Percentiles rank a stretch among this genome's conserved stretches.
These are phyloP conservation scores for Pogona vitticeps DNA, from an alignment of 2,113 vertebrate genomes.

Conservation along the genomic window DNA sequence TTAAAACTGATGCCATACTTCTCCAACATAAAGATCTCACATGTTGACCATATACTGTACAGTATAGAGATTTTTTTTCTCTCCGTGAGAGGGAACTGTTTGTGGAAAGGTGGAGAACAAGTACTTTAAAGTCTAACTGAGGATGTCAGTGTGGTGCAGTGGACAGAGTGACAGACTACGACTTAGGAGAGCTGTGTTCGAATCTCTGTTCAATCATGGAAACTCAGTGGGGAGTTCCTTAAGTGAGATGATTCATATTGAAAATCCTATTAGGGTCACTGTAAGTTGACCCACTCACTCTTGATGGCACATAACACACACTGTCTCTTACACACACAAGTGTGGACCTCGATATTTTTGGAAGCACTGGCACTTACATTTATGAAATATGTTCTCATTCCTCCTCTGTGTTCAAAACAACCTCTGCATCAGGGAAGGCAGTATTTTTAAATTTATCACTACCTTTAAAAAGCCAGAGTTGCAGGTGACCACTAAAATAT, in stretches of 20 bases:
- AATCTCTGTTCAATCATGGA: too few relatives aligned
- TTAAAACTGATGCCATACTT: background rate
- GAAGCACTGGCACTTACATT: background rate
- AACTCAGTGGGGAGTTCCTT: too few relatives aligned
- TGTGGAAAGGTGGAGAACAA: background rate
- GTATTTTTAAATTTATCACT: conserved; percentile 1
- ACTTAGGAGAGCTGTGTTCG: too few relatives aligned
- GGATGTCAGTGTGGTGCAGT: too few relatives aligned
- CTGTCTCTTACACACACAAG: too few relatives aligned
- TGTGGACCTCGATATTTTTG: background rate
- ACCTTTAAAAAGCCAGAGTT: background rate
- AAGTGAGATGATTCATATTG: too few relatives aligned
- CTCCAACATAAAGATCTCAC: background rate
- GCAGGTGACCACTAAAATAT: conserved; percentile 8
- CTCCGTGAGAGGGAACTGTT: background rate
- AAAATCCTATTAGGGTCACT: too few relatives aligned
- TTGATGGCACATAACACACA: too few relatives aligned
- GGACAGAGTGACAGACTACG: too few relatives aligned
- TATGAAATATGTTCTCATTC: background rate
- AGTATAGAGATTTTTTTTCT: background rate
- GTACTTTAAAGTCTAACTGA: background rate
- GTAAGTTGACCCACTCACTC: too few relatives aligned
- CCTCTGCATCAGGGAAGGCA: background rate
- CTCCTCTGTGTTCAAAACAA: background rate
- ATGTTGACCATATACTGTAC: background rate